Percentiles rank a stretch among this genome's conserved stretches.
Evolutionary conservation across 2,888 invertebrate genomes (phyloP).

Genomic region (Thysanoteuthis rhombus): DNA sequence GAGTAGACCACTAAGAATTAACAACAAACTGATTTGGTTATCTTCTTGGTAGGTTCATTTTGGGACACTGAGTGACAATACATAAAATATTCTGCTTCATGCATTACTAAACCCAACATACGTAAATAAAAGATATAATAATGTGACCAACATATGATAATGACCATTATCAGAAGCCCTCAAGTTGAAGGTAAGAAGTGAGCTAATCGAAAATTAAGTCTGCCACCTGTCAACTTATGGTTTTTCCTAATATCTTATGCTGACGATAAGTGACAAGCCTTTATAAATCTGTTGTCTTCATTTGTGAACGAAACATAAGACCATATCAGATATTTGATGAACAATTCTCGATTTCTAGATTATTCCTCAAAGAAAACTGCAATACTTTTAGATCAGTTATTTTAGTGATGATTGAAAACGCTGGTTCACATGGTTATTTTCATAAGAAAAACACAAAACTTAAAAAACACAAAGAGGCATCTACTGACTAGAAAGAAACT

Average conservation of each 20-base stretch:
- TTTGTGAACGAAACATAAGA: neutral
- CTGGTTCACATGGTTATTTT: neutral
- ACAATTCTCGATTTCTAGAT: neutral
- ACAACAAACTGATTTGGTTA: neutral
- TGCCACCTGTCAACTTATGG: neutral
- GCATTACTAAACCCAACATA: neutral
- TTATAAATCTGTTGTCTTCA: neutral
- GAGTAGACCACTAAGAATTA: neutral
- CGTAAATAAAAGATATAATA: neutral
- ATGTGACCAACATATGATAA: neutral
- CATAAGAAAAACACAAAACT: neutral
- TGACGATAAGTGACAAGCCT: neutral
- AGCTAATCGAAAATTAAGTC: neutral
- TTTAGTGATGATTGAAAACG: neutral
- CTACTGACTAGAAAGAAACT: no score
- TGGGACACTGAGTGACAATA: neutral
- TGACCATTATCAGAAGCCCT: conserved; percentile 12
- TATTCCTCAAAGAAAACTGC: neutral
- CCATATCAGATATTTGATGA: neutral
- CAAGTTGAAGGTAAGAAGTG: neutral
- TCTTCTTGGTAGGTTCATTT: neutral
- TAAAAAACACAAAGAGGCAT: no score
- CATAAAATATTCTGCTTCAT: neutral
- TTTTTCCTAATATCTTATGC: neutral
- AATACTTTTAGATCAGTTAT: neutral